Conservation (phyloP, 1,140 invertebrate species). For the Limonius californicus region DNA sequence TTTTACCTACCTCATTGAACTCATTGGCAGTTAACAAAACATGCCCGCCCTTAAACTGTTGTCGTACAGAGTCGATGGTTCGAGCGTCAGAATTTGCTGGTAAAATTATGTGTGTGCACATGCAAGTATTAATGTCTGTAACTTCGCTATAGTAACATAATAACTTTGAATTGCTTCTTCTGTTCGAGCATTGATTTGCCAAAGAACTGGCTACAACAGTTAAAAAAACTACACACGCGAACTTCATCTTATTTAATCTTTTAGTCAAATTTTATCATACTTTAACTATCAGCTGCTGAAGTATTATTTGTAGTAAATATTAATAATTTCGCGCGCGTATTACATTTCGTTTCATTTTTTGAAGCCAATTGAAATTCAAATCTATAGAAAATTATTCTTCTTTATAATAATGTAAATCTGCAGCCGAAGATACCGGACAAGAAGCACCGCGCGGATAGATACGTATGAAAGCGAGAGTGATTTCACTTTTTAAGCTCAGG, state of each 20-base stretch:
- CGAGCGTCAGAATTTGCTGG: slow-evolving; percentile 35
- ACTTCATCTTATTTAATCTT: slow-evolving; percentile 9
- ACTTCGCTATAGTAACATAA: slow-evolving; percentile 42
- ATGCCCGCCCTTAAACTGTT: slow-evolving; percentile 33
- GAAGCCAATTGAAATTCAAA: too few relatives aligned
- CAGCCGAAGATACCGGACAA: too few relatives aligned
- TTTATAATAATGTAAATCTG: too few relatives aligned
- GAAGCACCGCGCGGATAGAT: too few relatives aligned
- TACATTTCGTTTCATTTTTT: too few relatives aligned
- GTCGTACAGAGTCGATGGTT: slow-evolving; percentile 30
- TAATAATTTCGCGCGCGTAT: too few relatives aligned
- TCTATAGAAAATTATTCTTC: too few relatives aligned
- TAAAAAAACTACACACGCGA: slow-evolving; percentile 23
- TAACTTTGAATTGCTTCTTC: slow-evolving; percentile 36
- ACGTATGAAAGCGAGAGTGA: slow-evolving; percentile 29
- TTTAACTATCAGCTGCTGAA: too few relatives aligned
- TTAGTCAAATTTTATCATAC: too few relatives aligned
- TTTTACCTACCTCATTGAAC: slow-evolving; percentile 40
- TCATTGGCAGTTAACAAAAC: slow-evolving; percentile 39
- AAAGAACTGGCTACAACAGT: not conserved
- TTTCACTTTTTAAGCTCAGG: slow-evolving; percentile 20
- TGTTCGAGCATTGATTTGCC: slow-evolving; percentile 23
- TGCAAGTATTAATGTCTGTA: slow-evolving; percentile 33
- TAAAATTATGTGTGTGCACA: slow-evolving; percentile 41
- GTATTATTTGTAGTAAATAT: too few relatives aligned